Evolutionary conservation across 2,113 vertebrate species (phyloP).

Genomic region (Erpornis zantholeuca): DNA sequence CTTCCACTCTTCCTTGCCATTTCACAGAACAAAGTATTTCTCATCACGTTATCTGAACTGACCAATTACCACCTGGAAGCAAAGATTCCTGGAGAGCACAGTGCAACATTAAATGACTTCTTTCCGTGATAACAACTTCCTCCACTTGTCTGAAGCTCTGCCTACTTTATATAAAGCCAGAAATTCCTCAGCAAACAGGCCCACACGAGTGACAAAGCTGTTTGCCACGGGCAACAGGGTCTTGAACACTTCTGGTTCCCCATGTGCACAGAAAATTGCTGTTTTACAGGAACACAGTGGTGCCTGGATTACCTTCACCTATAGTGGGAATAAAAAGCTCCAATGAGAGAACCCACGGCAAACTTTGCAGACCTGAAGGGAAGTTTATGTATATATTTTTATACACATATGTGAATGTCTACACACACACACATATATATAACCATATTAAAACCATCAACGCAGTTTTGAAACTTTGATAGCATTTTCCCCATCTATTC

Average conservation of each 20-base stretch:
- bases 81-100: neutral
- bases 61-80: neutral
- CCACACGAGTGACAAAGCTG: neutral
- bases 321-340: neutral
- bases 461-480: neutral
- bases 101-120: neutral
- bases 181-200: neutral
- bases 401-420: too few relatives aligned
- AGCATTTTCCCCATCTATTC: neutral
- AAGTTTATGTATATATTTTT: neutral
- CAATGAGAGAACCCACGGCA: neutral
- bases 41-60: neutral
- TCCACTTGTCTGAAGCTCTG: neutral
- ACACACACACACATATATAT: too few relatives aligned
- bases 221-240: neutral
- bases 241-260: neutral
- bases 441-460: neutral
- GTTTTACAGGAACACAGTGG: neutral
- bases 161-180: neutral
- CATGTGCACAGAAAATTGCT: neutral
- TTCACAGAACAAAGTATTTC: neutral
- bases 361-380: neutral
- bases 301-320: neutral
- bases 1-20: neutral
- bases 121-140: neutral